Percentiles rank a stretch among this genome's conserved stretches.
These are phyloP conservation scores for Drosophila acutilabella DNA, from an alignment of 2,888 invertebrate species.

Conservation along the genomic window DNA sequence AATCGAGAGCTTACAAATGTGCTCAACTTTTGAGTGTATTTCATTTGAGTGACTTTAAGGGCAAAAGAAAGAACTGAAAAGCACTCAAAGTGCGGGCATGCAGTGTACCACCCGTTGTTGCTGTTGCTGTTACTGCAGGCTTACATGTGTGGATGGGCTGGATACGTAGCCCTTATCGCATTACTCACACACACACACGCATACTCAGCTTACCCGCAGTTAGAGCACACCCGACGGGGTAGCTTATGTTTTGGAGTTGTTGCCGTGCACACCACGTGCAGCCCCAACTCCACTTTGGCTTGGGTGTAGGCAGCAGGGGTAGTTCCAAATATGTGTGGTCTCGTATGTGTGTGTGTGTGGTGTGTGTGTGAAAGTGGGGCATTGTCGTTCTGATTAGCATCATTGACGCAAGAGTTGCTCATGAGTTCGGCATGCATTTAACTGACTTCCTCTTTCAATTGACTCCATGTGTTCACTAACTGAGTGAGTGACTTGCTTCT, in stretches of 20 bases:
- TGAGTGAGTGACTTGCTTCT: conserved; percentile 36
- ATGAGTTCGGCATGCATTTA: conserved; percentile 57
- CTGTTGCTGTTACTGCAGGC: conserved; percentile 20
- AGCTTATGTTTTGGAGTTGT: conserved; percentile 66
- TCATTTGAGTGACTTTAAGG: conserved; percentile 37
- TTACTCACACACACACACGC: conserved; percentile 41
- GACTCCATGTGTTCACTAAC: conserved; percentile 23
- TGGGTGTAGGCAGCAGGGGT: neutral
- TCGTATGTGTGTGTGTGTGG: neutral
- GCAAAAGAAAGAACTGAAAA: conserved; percentile 31
- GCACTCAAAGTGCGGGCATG: conserved; percentile 22
- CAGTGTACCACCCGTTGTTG: conserved; percentile 34
- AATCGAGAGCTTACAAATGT: conserved; percentile 60
- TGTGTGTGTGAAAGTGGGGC: conserved; percentile 34
- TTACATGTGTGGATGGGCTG: conserved; percentile 1
- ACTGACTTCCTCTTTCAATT: conserved; percentile 24
- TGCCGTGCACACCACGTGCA: conserved; percentile 71
- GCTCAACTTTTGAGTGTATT: conserved; percentile 34
- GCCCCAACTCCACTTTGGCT: conserved; percentile 50
- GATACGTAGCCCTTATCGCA: conserved; percentile 52
- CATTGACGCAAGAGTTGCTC: conserved; percentile 62
- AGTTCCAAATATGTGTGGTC: neutral
- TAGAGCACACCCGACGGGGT: conserved; percentile 59
- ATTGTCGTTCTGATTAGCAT: conserved; percentile 66
- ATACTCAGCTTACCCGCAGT: conserved; percentile 22